Evolutionary conservation across 2,113 vertebrate species (phyloP).

Genomic region (Probosciger aterrimus): DNA sequence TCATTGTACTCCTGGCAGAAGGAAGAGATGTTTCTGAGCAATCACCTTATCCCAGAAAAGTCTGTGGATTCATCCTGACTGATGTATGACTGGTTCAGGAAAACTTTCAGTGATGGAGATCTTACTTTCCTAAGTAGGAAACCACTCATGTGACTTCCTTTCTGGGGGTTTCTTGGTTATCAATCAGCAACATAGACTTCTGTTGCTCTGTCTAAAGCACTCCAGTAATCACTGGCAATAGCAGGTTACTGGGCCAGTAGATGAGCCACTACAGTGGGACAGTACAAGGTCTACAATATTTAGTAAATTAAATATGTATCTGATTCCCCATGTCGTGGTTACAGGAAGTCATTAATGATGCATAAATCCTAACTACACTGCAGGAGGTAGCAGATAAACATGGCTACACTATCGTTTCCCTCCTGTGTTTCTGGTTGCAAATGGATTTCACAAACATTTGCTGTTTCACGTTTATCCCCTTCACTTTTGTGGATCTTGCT

Average conservation of each 20-base stretch:
- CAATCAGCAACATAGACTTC: not conserved
- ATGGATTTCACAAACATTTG: not conserved
- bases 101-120: not conserved
- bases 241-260: not conserved
- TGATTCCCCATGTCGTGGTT: not conserved
- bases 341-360: not conserved
- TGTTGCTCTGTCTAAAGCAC: not conserved
- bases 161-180: not conserved
- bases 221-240: not conserved
- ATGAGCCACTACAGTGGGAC: not conserved
- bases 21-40: not conserved
- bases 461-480: not conserved
- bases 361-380: not conserved
- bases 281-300: accelerated
- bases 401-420: accelerated
- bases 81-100: not conserved
- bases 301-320: not conserved
- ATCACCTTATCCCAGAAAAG: not conserved
- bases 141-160: accelerated
- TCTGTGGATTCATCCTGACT: accelerated
- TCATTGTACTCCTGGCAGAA: not conserved
- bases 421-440: not conserved
- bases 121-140: not conserved
- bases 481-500: not conserved
- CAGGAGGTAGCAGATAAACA: not conserved